A percentile compares a stretch with the other conserved stretches of the same genome.
Evolutionary conservation across 2,888 invertebrate genomes (phyloP).

Genomic region (Catonia carolina): DNA sequence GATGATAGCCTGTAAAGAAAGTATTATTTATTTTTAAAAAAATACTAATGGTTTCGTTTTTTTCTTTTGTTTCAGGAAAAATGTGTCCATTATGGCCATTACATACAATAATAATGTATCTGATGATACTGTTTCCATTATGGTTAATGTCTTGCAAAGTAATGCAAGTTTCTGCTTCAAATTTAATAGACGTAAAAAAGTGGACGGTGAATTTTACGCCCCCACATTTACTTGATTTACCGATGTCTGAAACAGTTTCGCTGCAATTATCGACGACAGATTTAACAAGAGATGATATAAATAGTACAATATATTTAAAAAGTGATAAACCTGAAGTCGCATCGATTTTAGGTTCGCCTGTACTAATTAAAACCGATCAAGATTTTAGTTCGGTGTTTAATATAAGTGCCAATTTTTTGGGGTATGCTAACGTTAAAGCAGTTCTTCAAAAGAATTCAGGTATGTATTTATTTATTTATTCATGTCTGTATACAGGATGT

Average conservation of each 20-base stretch:
- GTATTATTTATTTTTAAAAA: too few species aligned
- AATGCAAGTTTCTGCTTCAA: conserved; percentile 16
- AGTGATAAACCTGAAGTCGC: not conserved
- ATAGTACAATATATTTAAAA: conserved; percentile 12
- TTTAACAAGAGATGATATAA: conserved; percentile 13
- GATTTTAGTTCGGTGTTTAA: conserved; percentile 24
- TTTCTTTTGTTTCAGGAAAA: conserved; percentile 1
- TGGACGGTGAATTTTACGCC: conserved; percentile 26
- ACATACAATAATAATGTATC: conserved; percentile 51
- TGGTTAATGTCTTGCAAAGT: conserved; percentile 31
- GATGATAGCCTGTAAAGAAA: too few species aligned
- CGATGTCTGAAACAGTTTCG: conserved; percentile 46
- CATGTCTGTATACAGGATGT: too few species aligned
- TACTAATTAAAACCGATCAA: conserved; percentile 9
- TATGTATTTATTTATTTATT: too few species aligned
- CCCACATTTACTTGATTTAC: conserved; percentile 39
- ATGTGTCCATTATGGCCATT: conserved; percentile 59
- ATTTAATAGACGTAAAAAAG: too few species aligned
- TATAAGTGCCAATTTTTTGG: conserved; percentile 43
- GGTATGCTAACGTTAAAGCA: conserved; percentile 40
- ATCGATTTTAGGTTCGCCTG: not conserved
- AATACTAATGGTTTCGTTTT: too few species aligned
- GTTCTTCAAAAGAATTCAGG: conserved; percentile 25
- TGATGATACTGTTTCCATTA: conserved; percentile 44
- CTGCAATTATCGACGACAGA: conserved; percentile 42